Evolutionary conservation across 1,140 invertebrate genomes (phyloP).

Genomic region (Zaprionus inermis): DNA sequence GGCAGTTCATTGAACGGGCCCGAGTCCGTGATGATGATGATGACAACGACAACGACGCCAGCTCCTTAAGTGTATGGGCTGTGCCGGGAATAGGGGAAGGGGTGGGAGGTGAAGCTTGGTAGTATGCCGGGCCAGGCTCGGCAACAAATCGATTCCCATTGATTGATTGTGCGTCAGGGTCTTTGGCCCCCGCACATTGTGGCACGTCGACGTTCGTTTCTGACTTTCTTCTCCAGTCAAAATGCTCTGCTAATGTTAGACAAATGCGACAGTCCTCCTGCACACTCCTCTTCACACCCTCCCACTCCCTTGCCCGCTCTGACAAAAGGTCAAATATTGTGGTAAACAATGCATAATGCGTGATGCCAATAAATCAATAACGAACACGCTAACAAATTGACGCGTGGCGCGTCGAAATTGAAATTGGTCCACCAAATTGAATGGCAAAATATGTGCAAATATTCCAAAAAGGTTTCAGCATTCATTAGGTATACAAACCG

Average conservation of each 20-base stretch:
- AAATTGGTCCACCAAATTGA: constrained; percentile 7
- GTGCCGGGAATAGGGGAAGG: too few species aligned
- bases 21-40: constrained; percentile 36
- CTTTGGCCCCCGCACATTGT: constrained; percentile 2
- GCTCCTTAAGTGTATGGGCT: constrained; percentile 67
- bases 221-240: constrained; percentile 35
- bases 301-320: background rate
- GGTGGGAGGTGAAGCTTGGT: background rate
- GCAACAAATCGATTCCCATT: constrained; percentile 77
- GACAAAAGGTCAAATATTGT: constrained; percentile 60
- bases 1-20: constrained; percentile 67
- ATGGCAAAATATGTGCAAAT: constrained; percentile 61
- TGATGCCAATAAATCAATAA: constrained; percentile 70
- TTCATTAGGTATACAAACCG: constrained; percentile 69
- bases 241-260: constrained; percentile 35
- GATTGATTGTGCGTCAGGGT: constrained; percentile 70
- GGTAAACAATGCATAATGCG: constrained; percentile 59
- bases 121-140: constrained; percentile 39
- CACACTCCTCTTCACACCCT: too few species aligned
- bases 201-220: constrained; percentile 8
- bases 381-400: constrained; percentile 28
- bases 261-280: constrained; percentile 27
- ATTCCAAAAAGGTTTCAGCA: constrained; percentile 51
- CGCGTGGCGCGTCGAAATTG: background rate
- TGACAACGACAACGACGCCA: constrained; percentile 42